phyloP scores from a whole-genome alignment of 1,140 invertebrate genomes.

The Drosophila obscura region DNA sequence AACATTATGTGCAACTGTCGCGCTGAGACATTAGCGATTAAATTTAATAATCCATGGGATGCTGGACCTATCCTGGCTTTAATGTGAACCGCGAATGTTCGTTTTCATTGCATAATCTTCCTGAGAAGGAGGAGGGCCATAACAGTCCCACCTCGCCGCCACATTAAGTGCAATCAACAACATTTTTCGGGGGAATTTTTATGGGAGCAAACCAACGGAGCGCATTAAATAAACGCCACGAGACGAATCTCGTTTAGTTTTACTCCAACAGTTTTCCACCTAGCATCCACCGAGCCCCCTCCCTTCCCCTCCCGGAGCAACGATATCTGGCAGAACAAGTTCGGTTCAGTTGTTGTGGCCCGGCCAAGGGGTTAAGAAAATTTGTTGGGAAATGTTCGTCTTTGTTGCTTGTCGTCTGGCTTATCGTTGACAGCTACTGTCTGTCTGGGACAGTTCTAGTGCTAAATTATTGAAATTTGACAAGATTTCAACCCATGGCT shows the following conservation, averaged over 20 bases:
- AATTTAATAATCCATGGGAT: conserved; percentile 68
- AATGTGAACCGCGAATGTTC: conserved; percentile 52
- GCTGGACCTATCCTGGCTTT: conserved; percentile 60
- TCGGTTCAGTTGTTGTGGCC: background rate
- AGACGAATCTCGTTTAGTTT: conserved; percentile 79
- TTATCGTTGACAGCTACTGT: conserved; percentile 58
- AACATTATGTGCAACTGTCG: conserved; percentile 29
- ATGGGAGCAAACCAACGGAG: conserved; percentile 59
- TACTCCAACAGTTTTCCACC: conserved; percentile 64
- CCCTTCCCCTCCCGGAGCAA: background rate
- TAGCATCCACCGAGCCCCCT: conserved; percentile 6
- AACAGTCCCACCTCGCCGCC: conserved; percentile 63
- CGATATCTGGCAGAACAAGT: conserved; percentile 16
- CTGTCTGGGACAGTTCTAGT: conserved; percentile 57
- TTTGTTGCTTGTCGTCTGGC: conserved; percentile 53
- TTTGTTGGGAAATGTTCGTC: conserved; percentile 40
- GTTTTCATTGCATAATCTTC: conserved; percentile 43
- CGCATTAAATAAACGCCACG: conserved; percentile 65
- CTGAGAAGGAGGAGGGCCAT: conserved; percentile 21
- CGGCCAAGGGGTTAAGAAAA: conserved; percentile 34
- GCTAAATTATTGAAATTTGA: conserved; percentile 69
- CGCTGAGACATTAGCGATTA: conserved; percentile 45
- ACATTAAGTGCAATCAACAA: conserved; percentile 38
- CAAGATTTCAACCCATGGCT: conserved; percentile 19
- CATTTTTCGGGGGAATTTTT: conserved; percentile 40